Evolutionary conservation across 2,888 invertebrate genomes (phyloP).

Genomic region (Pterostichus madidus): DNA sequence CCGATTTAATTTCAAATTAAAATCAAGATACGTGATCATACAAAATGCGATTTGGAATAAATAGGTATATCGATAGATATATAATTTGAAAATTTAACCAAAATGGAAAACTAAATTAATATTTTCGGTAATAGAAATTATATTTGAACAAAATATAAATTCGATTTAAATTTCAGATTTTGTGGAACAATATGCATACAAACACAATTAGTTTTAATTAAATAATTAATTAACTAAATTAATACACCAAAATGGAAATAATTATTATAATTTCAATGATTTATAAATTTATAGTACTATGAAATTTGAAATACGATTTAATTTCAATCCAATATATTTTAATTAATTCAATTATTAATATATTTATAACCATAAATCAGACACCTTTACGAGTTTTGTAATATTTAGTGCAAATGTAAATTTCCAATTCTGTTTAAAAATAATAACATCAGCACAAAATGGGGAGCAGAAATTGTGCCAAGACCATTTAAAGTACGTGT

Average conservation of each 20-base stretch:
- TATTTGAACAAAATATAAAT: not conserved
- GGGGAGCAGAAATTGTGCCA: not conserved
- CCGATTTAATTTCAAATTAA: constrained; percentile 8
- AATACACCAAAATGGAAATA: constrained; percentile 46
- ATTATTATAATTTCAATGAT: constrained; percentile 29
- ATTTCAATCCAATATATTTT: constrained; percentile 34
- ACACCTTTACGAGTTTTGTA: not conserved
- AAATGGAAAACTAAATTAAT: not conserved
- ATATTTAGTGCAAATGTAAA: not conserved
- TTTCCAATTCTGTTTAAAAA: not conserved
- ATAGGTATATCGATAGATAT: too few relatives aligned
- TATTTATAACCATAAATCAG: constrained; percentile 21
- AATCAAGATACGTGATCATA: constrained; percentile 29
- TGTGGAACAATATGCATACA: constrained; percentile 21
- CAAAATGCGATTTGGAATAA: not conserved
- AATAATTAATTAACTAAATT: constrained; percentile 33
- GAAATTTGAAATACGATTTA: constrained; percentile 37
- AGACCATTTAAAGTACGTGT: constrained; percentile 10
- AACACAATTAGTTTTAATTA: constrained; percentile 41
- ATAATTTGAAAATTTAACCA: not conserved
- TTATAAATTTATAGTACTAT: constrained; percentile 32
- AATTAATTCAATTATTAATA: constrained; percentile 43
- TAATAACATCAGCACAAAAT: constrained; percentile 20
- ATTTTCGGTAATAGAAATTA: constrained; percentile 1
- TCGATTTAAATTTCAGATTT: constrained; percentile 13